These are phyloP conservation scores for Hyles vespertilio DNA, from an alignment of 1,140 invertebrate genomes.

Conservation along the genomic window DNA sequence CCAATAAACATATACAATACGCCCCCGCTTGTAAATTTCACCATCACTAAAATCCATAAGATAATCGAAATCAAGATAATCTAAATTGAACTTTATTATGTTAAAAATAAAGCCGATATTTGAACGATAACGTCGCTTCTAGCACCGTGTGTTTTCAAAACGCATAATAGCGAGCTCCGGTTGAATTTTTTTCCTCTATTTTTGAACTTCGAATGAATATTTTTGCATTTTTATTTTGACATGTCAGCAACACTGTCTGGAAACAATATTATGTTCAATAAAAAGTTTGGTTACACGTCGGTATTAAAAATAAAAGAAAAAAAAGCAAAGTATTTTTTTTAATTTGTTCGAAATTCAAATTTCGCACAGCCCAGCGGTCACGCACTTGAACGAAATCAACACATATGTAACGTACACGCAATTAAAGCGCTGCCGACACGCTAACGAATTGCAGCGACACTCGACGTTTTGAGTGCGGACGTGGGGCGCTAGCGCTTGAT, in stretches of 20 bases:
- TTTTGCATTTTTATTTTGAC: constrained; percentile 30
- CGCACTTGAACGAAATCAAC: constrained; percentile 2
- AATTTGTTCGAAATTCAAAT: not conserved
- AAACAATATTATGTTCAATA: constrained; percentile 1
- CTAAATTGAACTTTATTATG: constrained; percentile 37
- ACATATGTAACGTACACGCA: constrained; percentile 16
- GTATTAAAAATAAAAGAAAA: not conserved
- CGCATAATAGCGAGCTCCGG: constrained; percentile 20
- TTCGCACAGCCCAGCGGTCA: constrained; percentile 2
- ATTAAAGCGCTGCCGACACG: constrained; percentile 29
- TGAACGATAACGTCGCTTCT: constrained; percentile 9
- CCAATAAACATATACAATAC: not conserved
- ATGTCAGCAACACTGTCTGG: not conserved
- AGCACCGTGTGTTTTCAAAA: constrained; percentile 24
- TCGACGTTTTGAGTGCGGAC: constrained; percentile 17
- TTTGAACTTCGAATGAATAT: constrained; percentile 25
- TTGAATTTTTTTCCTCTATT: constrained; percentile 20
- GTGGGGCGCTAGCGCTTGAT: constrained; percentile 6
- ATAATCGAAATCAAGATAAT: constrained; percentile 31
- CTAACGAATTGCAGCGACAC: constrained; percentile 30
- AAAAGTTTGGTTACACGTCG: not conserved
- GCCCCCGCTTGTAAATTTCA: constrained; percentile 23
- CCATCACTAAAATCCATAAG: constrained; percentile 33
- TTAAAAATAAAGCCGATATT: constrained; percentile 34
- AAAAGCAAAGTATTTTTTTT: not conserved